These are phyloP conservation scores for Pristionchus mayeri DNA, from an alignment of 2,888 invertebrate species.

Conservation along the genomic window DNA sequence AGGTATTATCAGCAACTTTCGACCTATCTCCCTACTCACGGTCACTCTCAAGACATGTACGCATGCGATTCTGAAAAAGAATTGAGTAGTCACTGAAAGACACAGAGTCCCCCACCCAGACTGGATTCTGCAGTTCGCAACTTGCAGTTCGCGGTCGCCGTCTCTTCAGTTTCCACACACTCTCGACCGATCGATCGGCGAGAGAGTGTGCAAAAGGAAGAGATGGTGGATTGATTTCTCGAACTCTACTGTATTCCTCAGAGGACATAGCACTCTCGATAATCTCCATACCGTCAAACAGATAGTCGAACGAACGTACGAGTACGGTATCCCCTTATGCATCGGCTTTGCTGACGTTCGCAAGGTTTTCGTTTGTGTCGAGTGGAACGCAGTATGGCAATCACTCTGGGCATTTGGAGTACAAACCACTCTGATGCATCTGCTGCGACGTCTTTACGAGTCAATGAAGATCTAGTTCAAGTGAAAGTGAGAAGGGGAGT, in stretches of 20 bases:
- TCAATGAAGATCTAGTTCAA: not conserved
- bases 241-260: no score
- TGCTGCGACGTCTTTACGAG: not conserved
- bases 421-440: not conserved
- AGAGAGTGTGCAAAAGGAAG: no score
- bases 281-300: not conserved
- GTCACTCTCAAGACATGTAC: not conserved
- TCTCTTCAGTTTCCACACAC: no score
- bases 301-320: not conserved
- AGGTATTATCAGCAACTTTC: not conserved
- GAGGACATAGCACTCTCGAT: no score
- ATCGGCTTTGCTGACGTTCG: not conserved
- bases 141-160: no score
- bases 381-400: slow-evolving; percentile 16
- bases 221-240: no score
- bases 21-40: slow-evolving; percentile 2
- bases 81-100: not conserved
- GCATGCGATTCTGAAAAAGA: not conserved
- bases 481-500: not conserved
- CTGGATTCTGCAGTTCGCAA: not conserved
- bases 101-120: not conserved
- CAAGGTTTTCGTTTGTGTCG: not conserved
- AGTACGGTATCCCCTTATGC: slow-evolving; percentile 1
- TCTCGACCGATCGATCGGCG: no score
- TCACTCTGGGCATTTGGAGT: not conserved